Percentiles rank a stretch among this genome's conserved stretches.
Conservation (phyloP, 2,888 invertebrate genomes). For the Arctia plantaginis region DNA sequence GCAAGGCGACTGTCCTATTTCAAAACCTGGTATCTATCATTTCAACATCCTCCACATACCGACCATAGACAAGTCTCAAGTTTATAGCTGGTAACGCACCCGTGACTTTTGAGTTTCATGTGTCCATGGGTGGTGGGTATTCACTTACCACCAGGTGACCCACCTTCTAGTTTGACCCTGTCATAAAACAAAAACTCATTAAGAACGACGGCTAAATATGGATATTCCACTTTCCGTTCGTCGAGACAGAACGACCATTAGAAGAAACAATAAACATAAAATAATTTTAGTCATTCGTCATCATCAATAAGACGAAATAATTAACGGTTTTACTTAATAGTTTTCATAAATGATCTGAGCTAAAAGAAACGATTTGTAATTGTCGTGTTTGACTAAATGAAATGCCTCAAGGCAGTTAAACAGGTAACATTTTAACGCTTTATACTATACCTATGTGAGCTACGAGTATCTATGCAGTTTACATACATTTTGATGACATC, state of each 20-base stretch:
- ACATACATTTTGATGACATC: no score
- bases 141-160: neutral
- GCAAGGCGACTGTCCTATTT: no score
- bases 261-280: slow-evolving; percentile 36
- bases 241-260: slow-evolving; percentile 31
- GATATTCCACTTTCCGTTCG: slow-evolving; percentile 37
- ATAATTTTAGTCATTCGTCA: slow-evolving; percentile 36
- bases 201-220: slow-evolving; percentile 31
- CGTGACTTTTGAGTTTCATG: neutral
- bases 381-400: neutral
- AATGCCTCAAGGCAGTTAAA: slow-evolving; percentile 2
- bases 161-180: neutral
- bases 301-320: slow-evolving; percentile 17
- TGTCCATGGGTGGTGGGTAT: neutral
- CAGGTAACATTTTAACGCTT: neutral
- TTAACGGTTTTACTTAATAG: slow-evolving; percentile 10
- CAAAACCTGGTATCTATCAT: neutral
- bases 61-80: neutral
- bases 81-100: neutral
- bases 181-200: slow-evolving; percentile 26
- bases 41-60: no score
- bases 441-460: neutral
- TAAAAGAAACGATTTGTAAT: slow-evolving; percentile 14
- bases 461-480: no score
- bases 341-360: slow-evolving; percentile 9